Conservation (phyloP, 2,113 vertebrate species). For the Erythrolamprus reginae region DNA sequence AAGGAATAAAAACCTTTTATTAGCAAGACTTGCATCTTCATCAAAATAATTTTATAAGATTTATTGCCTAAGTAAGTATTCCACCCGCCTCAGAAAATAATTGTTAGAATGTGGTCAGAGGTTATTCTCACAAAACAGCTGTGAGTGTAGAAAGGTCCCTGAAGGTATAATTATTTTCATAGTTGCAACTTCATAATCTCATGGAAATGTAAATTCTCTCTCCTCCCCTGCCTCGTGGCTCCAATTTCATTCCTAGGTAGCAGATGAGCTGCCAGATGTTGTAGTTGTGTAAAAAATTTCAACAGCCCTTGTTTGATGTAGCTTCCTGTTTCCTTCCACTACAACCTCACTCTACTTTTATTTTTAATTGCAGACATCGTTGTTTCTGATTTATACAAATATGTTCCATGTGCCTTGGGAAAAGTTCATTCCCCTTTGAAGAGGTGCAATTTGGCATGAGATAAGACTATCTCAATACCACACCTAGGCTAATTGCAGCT, state of each 20-base stretch:
- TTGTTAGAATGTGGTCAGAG: not conserved
- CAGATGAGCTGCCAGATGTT: not conserved
- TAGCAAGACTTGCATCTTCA: not conserved
- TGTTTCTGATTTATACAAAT: slow-evolving; percentile 21
- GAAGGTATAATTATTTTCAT: not conserved
- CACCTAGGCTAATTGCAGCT: slow-evolving; percentile 17
- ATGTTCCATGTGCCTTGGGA: slow-evolving; percentile 1
- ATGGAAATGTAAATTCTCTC: not conserved
- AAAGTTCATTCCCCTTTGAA: slow-evolving; percentile 1
- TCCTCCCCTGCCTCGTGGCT: not conserved
- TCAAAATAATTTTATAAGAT: not conserved
- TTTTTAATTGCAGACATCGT: slow-evolving; percentile 6
- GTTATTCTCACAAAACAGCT: not conserved
- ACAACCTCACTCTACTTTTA: not conserved
- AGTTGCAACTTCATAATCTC: not conserved
- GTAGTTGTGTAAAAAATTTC: not conserved
- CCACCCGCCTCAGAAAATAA: not conserved
- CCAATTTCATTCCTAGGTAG: not conserved
- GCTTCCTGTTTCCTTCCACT: not conserved
- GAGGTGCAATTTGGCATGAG: slow-evolving; percentile 16
- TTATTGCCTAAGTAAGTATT: not conserved
- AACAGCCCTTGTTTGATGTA: not conserved
- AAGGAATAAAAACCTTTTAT: not conserved
- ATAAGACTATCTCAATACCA: not conserved
- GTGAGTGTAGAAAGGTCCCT: not conserved